These are phyloP conservation scores for Lucifuga dentata DNA, from an alignment of 2,113 vertebrate genomes.

Conservation along the genomic window DNA sequence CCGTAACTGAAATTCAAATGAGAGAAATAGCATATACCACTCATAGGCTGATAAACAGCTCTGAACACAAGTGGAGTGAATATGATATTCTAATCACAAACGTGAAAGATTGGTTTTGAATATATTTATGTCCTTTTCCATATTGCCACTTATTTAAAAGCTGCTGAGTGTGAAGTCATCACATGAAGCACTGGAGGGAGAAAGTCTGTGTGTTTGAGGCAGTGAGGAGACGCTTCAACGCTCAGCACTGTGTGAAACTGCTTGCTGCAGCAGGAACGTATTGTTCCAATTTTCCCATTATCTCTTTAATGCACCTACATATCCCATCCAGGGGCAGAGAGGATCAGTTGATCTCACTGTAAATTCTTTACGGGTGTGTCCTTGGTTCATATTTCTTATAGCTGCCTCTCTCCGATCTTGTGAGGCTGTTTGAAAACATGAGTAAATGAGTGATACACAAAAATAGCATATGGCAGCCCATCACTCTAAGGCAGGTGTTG, in stretches of 20 bases:
- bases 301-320: slow-evolving; percentile 50
- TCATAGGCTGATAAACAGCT: not conserved
- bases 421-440: slow-evolving; percentile 9
- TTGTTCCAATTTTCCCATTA: slow-evolving; percentile 56
- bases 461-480: slow-evolving; percentile 4
- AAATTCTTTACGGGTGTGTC: slow-evolving; percentile 42
- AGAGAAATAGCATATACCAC: not conserved
- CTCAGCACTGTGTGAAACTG: slow-evolving; percentile 46
- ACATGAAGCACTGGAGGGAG: slow-evolving; percentile 23
- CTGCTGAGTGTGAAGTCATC: slow-evolving; percentile 56
- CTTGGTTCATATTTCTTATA: slow-evolving; percentile 49
- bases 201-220: slow-evolving; percentile 17
- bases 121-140: not conserved
- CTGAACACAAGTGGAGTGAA: not conserved
- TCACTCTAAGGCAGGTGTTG: slow-evolving; percentile 26
- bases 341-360: slow-evolving; percentile 28
- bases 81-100: not conserved
- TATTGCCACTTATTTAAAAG: slow-evolving; percentile 24
- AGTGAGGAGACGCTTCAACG: slow-evolving; percentile 22
- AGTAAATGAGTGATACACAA: slow-evolving; percentile 23
- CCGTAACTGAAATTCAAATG: not conserved
- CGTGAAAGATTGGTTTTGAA: not conserved
- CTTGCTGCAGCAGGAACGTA: slow-evolving; percentile 52
- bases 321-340: slow-evolving; percentile 42
- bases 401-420: slow-evolving; percentile 35